These are phyloP conservation scores for Thysanoteuthis rhombus DNA, from an alignment of 2,888 invertebrate species.

Conservation along the genomic window DNA sequence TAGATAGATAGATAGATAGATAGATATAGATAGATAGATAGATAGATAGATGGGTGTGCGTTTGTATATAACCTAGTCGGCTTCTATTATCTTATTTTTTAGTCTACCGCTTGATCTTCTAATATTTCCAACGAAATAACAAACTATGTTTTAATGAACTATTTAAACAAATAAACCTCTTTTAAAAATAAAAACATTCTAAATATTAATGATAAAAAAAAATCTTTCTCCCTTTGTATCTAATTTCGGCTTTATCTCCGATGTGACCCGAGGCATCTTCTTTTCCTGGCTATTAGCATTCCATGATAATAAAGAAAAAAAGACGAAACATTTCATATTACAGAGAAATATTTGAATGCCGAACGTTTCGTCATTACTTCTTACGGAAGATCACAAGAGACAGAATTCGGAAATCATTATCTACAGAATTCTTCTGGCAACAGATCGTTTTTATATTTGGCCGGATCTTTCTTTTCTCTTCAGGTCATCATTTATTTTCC, in stretches of 20 bases:
- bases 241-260: background rate
- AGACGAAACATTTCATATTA: background rate
- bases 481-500: background rate
- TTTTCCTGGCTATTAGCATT: background rate
- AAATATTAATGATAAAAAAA: background rate
- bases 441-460: background rate
- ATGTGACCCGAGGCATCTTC: background rate
- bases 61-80: background rate
- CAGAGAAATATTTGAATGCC: too few species aligned
- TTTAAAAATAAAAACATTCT: background rate
- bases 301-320: background rate
- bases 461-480: background rate
- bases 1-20: background rate
- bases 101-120: background rate
- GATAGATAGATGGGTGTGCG: background rate
- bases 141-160: background rate
- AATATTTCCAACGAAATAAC: background rate
- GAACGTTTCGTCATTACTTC: background rate
- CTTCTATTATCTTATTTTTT: background rate
- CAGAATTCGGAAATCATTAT: conserved; percentile 12
- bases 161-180: background rate
- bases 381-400: background rate
- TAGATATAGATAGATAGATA: background rate
- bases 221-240: background rate
- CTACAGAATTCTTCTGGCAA: background rate